Evolutionary conservation across 2,797 vertebrate genomes (phyloP).

Genomic region (Allobates femoralis): DNA sequence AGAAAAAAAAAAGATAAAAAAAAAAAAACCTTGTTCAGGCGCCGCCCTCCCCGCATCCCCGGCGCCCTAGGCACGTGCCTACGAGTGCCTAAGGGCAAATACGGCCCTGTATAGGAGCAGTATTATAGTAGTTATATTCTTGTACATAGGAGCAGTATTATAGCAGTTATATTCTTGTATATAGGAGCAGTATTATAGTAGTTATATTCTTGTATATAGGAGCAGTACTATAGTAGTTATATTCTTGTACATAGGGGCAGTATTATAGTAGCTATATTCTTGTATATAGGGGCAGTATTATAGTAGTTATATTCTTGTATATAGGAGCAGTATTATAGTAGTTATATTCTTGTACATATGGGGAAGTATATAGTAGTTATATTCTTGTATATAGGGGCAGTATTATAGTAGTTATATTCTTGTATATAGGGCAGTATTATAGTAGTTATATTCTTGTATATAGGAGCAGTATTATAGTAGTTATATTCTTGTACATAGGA

Average conservation of each 20-base stretch:
- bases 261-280: constrained; percentile 14
- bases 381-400: background rate
- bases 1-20: too few species aligned
- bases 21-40: too few species aligned
- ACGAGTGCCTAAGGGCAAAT: too few species aligned
- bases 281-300: constrained; percentile 11
- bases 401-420: constrained; percentile 22
- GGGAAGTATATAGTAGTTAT: too few species aligned
- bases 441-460: too few species aligned
- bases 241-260: constrained; percentile 1
- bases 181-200: too few species aligned
- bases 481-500: constrained; percentile 11
- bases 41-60: too few species aligned
- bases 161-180: background rate
- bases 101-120: too few species aligned
- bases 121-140: background rate
- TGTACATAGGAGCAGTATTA: background rate
- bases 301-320: constrained; percentile 5
- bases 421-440: too few species aligned
- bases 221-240: constrained; percentile 9
- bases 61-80: too few species aligned
- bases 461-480: constrained; percentile 13
- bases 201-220: background rate
- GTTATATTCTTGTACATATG: background rate
- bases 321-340: constrained; percentile 17